These are phyloP conservation scores for Cerceris ruficornis DNA, from an alignment of 2,888 invertebrate species.

Conservation along the genomic window DNA sequence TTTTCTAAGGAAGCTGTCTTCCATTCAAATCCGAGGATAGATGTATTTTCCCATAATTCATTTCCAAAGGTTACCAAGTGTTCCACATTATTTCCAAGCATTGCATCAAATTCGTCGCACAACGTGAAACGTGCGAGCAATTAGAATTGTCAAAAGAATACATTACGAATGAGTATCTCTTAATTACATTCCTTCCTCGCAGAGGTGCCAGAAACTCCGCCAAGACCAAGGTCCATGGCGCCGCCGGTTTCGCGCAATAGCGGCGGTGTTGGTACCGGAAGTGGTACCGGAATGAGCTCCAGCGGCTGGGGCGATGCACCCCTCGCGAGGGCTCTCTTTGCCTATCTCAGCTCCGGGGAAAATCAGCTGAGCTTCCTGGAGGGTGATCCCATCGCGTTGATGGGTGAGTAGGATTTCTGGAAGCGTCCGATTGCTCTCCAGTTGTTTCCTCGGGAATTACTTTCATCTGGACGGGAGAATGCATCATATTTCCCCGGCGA, in stretches of 20 bases:
- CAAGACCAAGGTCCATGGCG: constrained; percentile 87
- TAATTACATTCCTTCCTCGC: constrained; percentile 46
- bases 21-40: no score
- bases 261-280: constrained; percentile 69
- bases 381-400: constrained; percentile 93
- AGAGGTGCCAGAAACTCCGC: constrained; percentile 81
- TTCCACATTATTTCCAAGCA: no score
- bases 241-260: constrained; percentile 78
- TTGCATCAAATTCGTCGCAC: no score
- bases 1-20: no score
- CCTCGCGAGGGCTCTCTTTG: constrained; percentile 92
- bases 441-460: constrained; percentile 17
- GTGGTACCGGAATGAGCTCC: constrained; percentile 67
- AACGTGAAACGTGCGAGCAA: no score
- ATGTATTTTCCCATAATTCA: no score
- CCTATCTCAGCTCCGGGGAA: constrained; percentile 93
- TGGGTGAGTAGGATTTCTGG: constrained; percentile 83
- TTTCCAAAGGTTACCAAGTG: no score
- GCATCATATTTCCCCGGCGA: neutral
- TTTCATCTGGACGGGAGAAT: constrained; percentile 7
- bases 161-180: constrained; percentile 3
- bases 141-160: no score
- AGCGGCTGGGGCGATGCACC: constrained; percentile 87
- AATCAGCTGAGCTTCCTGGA: constrained; percentile 96
- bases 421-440: neutral